These are phyloP conservation scores for Piscicola geometra DNA, from an alignment of 2,888 invertebrate species.

Conservation along the genomic window DNA sequence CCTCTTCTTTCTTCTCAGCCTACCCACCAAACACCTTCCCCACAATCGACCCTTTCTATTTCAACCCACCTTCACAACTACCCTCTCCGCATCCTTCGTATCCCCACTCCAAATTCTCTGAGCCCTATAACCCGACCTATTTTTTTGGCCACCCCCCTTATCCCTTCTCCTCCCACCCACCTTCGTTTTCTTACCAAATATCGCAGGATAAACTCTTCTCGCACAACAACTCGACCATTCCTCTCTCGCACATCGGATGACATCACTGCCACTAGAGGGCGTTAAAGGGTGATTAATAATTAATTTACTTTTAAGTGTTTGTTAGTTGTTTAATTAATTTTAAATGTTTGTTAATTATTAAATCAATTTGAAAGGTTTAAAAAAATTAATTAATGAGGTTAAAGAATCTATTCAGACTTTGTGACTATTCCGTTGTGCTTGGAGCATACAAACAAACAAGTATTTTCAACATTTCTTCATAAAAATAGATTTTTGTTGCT, in stretches of 20 bases:
- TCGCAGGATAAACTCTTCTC: background rate
- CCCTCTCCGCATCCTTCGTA: background rate
- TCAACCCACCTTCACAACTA: slow-evolving; percentile 11
- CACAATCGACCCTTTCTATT: background rate
- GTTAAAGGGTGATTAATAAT: too few relatives aligned
- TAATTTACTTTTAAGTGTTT: too few relatives aligned
- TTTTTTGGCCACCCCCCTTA: slow-evolving; percentile 13
- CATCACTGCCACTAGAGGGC: too few relatives aligned
- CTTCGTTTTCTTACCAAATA: background rate
- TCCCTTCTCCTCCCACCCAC: slow-evolving; percentile 11
- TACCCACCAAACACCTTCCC: background rate
- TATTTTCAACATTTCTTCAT: too few relatives aligned
- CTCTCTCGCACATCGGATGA: slow-evolving; percentile 28
- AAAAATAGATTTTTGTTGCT: too few relatives aligned
- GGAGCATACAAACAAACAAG: too few relatives aligned
- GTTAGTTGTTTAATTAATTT: background rate
- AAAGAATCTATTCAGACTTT: too few relatives aligned
- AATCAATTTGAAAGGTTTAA: too few relatives aligned
- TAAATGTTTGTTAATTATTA: too few relatives aligned
- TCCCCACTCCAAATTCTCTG: background rate
- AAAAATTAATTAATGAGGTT: too few relatives aligned
- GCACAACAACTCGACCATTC: background rate
- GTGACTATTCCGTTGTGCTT: too few relatives aligned
- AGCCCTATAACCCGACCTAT: slow-evolving; percentile 13
- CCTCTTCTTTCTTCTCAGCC: background rate